A percentile compares a stretch with the other conserved stretches of the same genome.
Evolutionary conservation across 2,797 vertebrate species (phyloP).

Genomic region (Austrolebias charrua): DNA sequence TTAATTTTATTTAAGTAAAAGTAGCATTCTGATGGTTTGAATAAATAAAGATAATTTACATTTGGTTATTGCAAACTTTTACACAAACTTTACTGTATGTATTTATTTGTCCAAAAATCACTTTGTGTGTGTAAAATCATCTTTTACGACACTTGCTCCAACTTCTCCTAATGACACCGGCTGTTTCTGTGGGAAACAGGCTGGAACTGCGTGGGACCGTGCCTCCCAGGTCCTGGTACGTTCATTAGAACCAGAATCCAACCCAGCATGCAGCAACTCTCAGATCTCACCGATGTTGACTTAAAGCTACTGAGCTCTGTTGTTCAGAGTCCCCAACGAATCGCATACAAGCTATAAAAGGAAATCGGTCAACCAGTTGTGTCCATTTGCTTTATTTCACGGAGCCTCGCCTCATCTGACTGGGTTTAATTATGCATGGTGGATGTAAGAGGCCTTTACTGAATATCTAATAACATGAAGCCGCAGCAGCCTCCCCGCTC

Average conservation of each 20-base stretch:
- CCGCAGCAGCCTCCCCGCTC: constrained; percentile 1
- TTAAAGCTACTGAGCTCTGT: constrained; percentile 35
- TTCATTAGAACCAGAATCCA: constrained; percentile 4
- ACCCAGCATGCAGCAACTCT: constrained; percentile 4
- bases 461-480: constrained; percentile 17
- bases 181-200: neutral
- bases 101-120: too few species aligned
- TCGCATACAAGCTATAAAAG: constrained; percentile 21
- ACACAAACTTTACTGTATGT: too few species aligned
- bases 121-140: neutral
- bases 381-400: constrained; percentile 1
- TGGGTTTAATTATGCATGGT: constrained; percentile 9
- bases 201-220: neutral
- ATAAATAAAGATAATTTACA: too few species aligned
- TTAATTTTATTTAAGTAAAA: too few species aligned
- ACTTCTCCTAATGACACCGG: neutral
- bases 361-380: constrained; percentile 16
- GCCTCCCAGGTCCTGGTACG: neutral
- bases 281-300: constrained; percentile 2
- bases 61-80: too few species aligned
- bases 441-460: constrained; percentile 9
- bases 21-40: too few species aligned
- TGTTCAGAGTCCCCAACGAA: constrained; percentile 48
- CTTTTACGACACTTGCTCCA: neutral
- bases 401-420: neutral